These are phyloP conservation scores for Xerus inauris DNA, from an alignment of 2,113 vertebrate species.

Conservation along the genomic window DNA sequence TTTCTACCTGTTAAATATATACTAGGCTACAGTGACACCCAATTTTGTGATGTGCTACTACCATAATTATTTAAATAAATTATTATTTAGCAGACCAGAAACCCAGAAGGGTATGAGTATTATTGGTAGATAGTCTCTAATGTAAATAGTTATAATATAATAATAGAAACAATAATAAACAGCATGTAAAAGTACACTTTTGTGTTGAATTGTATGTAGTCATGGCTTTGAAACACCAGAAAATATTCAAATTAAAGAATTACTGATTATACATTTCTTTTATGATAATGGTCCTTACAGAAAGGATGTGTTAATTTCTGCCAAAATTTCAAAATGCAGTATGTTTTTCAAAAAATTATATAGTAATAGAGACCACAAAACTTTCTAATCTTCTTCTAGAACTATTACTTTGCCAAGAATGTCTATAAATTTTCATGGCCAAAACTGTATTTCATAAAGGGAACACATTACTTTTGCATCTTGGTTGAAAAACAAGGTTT, in stretches of 20 bases:
- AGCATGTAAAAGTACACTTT: neutral
- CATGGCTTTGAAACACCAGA: neutral
- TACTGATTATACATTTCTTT: neutral
- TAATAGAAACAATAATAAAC: slow-evolving; percentile 14
- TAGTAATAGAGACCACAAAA: neutral
- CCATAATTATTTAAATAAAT: neutral
- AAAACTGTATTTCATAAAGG: neutral
- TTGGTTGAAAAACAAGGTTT: neutral
- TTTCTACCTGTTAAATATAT: neutral
- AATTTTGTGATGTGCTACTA: neutral
- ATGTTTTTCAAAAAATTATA: slow-evolving; percentile 36
- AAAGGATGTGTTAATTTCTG: neutral
- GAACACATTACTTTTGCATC: neutral
- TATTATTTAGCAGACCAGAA: neutral
- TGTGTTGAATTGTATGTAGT: neutral
- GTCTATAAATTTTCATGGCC: neutral
- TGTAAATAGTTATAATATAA: neutral
- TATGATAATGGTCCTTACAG: neutral
- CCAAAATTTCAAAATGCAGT: slow-evolving; percentile 32
- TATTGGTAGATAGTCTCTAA: neutral
- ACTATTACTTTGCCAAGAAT: neutral
- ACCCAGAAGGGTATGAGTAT: neutral
- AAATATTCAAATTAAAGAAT: slow-evolving; percentile 44
- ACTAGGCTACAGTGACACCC: neutral
- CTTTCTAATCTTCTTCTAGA: neutral